Conservation (phyloP, 1,140 invertebrate genomes). For the Penaeus indicus region DNA sequence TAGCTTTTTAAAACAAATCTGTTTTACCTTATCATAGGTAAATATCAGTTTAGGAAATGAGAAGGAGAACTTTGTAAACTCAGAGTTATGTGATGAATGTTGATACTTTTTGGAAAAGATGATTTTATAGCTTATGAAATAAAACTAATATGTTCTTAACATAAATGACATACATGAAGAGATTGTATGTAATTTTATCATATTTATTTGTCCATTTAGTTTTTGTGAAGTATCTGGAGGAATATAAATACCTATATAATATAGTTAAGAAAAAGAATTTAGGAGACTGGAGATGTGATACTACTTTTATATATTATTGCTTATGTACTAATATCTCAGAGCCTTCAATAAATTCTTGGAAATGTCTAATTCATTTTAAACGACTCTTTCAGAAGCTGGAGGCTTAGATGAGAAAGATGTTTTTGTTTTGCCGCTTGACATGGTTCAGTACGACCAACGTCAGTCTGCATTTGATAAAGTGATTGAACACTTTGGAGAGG, state of each 20-base stretch:
- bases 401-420: slow-evolving; percentile 76
- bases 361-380: background rate
- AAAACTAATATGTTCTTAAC: background rate
- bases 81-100: too few species aligned
- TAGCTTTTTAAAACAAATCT: too few species aligned
- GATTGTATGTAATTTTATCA: background rate
- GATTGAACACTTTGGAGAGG: slow-evolving; percentile 80
- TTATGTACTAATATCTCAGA: too few species aligned
- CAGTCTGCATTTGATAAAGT: slow-evolving; percentile 77
- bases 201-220: background rate
- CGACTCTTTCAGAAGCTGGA: slow-evolving; percentile 27
- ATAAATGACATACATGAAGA: background rate
- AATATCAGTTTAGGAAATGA: too few species aligned
- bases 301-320: too few species aligned
- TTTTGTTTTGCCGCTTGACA: slow-evolving; percentile 80
- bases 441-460: slow-evolving; percentile 77
- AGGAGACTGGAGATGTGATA: too few species aligned
- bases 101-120: too few species aligned
- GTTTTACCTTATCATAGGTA: too few species aligned
- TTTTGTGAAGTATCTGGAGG: background rate
- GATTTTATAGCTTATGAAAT: too few species aligned
- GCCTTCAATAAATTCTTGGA: too few species aligned
- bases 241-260: slow-evolving; percentile 7
- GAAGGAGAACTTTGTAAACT: too few species aligned
- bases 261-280: background rate